These are phyloP conservation scores for Enteromius paludinosus DNA, from an alignment of 2,797 vertebrate species.

Conservation along the genomic window DNA sequence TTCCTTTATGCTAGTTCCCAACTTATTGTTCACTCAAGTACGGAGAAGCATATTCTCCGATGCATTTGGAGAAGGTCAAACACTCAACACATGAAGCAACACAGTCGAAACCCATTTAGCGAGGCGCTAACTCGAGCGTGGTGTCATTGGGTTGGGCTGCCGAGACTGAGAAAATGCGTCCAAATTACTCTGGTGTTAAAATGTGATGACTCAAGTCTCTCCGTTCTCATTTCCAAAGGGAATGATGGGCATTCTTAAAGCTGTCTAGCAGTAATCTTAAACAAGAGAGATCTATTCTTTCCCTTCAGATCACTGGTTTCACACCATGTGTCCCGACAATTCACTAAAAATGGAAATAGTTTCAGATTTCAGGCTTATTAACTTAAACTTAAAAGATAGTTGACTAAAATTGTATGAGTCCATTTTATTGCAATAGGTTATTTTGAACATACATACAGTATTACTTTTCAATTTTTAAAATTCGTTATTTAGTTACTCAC, in stretches of 20 bases:
- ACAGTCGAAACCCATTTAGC: not conserved
- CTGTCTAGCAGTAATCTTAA: conserved; percentile 20
- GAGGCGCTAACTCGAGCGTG: not conserved
- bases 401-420: not conserved
- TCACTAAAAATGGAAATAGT: not conserved
- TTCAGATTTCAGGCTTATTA: not conserved
- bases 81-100: not conserved
- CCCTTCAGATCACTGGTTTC: conserved; percentile 16
- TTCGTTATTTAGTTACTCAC: not conserved
- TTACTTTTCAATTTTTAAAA: not conserved
- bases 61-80: conserved; percentile 29
- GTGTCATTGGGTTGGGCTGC: conserved; percentile 38
- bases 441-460: not conserved
- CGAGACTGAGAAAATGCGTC: conserved; percentile 19
- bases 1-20: conserved; percentile 25
- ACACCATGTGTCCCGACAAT: not conserved
- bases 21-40: conserved; percentile 19
- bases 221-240: conserved; percentile 34
- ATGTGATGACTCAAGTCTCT: conserved; percentile 45
- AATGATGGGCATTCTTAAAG: conserved; percentile 39
- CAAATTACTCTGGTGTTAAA: conserved; percentile 33
- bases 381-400: not conserved
- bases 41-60: conserved; percentile 7
- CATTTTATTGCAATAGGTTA: not conserved
- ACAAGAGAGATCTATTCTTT: conserved; percentile 5